Base-by-base conservation (phyloP, 2,888 invertebrate species). In the Chirona hameri region DNA sequence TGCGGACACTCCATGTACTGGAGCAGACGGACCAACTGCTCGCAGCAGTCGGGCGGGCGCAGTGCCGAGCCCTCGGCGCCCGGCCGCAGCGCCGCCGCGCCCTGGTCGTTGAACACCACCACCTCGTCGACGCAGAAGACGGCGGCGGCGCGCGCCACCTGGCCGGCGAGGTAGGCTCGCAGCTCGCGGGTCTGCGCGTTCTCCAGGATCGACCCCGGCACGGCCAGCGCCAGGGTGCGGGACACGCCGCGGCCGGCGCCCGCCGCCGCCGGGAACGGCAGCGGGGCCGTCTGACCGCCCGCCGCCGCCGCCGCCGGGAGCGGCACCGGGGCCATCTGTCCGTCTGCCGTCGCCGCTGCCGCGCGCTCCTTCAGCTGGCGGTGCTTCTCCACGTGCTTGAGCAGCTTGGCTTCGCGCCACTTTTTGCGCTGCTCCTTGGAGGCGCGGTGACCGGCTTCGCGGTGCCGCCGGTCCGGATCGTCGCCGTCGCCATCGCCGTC, bases 1-100 rank as follows among this genome's bases (percentile, higher is more conserved):
- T 98, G 99, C 0, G 99, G 99, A 87, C 99, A 99, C 88, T 99
- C 99, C 79, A 99, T 89, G 87, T 97, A 99, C 88, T 98, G 96
- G 82, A 99, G 90, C 86, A 99, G 95, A 83, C 95, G 91, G 0
- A 95, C 96, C 86, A 99, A 89, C 87, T 96, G 95, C 9, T 95
- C 91, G 86, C 94, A 94, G 86, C 92, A 92, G 83, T 91, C 31
- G 99, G 93, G 86, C 92, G 91, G 89, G 98, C 98, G 52, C 99
- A 89, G 83, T 99, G 90, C 88, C 99, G 99, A 87, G 98, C 99
- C 0, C 99, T 99, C 87, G 98, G 99, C 88, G 99, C 99, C 79
- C 98, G 89, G 87, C 97, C 99, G 88, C 98, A 96, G 82, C 99
- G 90, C 86, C 99, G 95, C 83, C 95, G 91, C 0, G 95, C 96